Evolutionary conservation across 2,888 invertebrate species (phyloP).

Genomic region (Nudaria mundana): DNA sequence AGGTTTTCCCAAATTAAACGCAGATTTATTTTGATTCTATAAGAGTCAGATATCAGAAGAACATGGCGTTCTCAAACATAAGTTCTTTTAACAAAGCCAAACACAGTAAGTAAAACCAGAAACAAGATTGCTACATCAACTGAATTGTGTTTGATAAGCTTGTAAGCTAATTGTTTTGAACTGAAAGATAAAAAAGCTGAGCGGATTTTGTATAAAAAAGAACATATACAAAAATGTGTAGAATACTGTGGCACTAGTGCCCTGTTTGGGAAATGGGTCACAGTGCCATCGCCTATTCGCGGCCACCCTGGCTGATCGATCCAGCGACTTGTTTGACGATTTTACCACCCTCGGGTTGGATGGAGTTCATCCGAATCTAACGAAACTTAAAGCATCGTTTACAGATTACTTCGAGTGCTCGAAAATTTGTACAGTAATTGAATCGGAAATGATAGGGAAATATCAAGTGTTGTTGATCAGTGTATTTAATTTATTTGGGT

Average conservation of each 20-base stretch:
- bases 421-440: slow-evolving; percentile 29
- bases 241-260: slow-evolving; percentile 41
- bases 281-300: slow-evolving; percentile 48
- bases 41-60: too few species aligned
- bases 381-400: slow-evolving; percentile 29
- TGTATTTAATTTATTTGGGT: slow-evolving; percentile 17
- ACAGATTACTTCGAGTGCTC: slow-evolving; percentile 33
- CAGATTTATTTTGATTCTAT: too few species aligned
- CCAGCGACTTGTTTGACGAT: slow-evolving; percentile 40
- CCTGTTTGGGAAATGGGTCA: slow-evolving; percentile 67
- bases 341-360: slow-evolving; percentile 22
- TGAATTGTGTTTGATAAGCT: too few species aligned
- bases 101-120: too few species aligned
- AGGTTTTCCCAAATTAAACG: too few species aligned
- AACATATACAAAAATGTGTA: slow-evolving; percentile 21
- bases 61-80: too few species aligned
- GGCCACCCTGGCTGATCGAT: slow-evolving; percentile 44
- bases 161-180: background rate
- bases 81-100: too few species aligned
- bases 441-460: slow-evolving; percentile 21
- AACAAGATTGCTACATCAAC: too few species aligned
- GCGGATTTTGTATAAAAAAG: slow-evolving; percentile 9
- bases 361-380: slow-evolving; percentile 27
- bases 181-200: background rate
- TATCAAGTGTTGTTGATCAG: slow-evolving; percentile 18